Conservation (phyloP, 2,888 invertebrate species). For the Panzeria rudis region DNA sequence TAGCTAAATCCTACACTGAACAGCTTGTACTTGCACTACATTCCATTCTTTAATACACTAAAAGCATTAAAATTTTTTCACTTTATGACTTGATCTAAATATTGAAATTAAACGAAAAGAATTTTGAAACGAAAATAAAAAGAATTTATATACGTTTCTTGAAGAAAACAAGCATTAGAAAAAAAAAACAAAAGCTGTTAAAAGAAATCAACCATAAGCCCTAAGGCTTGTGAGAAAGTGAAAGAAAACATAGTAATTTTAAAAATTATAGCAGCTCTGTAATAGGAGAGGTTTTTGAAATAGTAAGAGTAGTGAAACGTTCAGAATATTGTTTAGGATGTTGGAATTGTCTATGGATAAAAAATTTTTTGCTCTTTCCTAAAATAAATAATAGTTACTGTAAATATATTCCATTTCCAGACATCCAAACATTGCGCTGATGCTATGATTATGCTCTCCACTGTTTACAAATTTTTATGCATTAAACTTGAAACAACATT, state of each 20-base stretch:
- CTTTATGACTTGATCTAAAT: conserved; percentile 37
- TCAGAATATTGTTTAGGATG: too few relatives aligned
- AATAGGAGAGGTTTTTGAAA: not conserved
- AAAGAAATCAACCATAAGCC: not conserved
- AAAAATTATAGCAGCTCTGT: not conserved
- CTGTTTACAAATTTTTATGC: not conserved
- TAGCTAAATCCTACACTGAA: not conserved
- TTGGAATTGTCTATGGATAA: too few relatives aligned
- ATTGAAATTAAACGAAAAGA: conserved; percentile 28
- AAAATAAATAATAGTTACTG: too few relatives aligned
- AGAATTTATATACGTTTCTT: not conserved
- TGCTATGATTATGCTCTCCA: not conserved
- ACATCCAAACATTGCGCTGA: not conserved
- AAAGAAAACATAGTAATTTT: not conserved
- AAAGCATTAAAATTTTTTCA: conserved; percentile 13
- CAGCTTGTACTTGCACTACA: conserved; percentile 6
- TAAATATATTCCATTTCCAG: too few relatives aligned
- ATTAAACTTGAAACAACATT: conserved; percentile 23
- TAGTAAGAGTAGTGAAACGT: too few relatives aligned
- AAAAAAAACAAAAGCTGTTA: conserved; percentile 7
- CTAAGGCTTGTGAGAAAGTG: not conserved
- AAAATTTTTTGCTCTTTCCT: too few relatives aligned
- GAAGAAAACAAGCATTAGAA: not conserved
- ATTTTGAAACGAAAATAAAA: not conserved
- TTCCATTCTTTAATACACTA: not conserved